Percentiles rank a stretch among this genome's conserved stretches.
phyloP scores from a whole-genome alignment of 2,888 invertebrate genomes.

The Drosophila mimica region DNA sequence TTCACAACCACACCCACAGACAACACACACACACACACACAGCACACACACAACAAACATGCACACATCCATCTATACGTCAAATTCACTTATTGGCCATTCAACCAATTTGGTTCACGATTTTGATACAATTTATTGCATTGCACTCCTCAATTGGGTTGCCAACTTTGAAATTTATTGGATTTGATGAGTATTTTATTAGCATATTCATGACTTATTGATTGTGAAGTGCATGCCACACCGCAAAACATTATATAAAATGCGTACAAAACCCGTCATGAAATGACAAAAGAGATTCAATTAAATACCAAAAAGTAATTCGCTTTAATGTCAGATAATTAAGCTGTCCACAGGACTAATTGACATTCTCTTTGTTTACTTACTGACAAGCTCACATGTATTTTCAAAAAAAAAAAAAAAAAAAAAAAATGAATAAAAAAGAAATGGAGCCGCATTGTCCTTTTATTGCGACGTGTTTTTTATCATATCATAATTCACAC shows the following conservation, averaged over 20 bases:
- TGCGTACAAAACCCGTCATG: not conserved
- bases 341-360: not conserved
- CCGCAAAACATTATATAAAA: constrained; percentile 16
- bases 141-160: constrained; percentile 48
- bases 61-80: constrained; percentile 30
- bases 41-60: not conserved
- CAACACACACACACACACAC: not conserved
- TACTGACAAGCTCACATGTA: not conserved
- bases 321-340: constrained; percentile 1
- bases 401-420: constrained; percentile 6
- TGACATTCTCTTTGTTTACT: constrained; percentile 1
- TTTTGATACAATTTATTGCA: constrained; percentile 73
- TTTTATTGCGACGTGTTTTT: constrained; percentile 51
- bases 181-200: constrained; percentile 71
- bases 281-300: constrained; percentile 5
- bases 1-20: constrained; percentile 15
- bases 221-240: constrained; percentile 36
- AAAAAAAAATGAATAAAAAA: constrained; percentile 32
- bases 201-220: constrained; percentile 67
- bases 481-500: constrained; percentile 68
- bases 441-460: constrained; percentile 17
- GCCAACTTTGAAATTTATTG: constrained; percentile 62
- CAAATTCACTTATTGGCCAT: constrained; percentile 76
- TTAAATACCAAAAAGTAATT: constrained; percentile 14
- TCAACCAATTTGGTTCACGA: constrained; percentile 78